Percentiles rank a stretch among this genome's conserved stretches.
Conservation (phyloP, 2,888 invertebrate genomes). For the Agapostemon virescens region DNA sequence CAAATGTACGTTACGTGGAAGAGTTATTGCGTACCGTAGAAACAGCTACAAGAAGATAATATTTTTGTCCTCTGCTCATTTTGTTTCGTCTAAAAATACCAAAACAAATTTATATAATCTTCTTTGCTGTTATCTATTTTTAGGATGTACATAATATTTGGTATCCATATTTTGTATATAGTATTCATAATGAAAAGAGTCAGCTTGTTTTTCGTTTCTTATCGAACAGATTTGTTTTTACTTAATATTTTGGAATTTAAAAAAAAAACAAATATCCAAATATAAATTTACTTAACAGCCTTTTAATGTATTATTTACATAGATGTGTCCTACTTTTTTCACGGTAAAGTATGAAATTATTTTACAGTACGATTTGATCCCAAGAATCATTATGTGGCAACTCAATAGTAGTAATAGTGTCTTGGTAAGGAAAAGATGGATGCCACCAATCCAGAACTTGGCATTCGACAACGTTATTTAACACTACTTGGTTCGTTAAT, state of each 20-base stretch:
- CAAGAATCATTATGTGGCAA: conserved; percentile 71
- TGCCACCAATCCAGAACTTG: conserved; percentile 87
- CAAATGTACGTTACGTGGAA: conserved; percentile 83
- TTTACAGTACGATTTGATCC: conserved; percentile 59
- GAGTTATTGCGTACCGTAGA: conserved; percentile 85
- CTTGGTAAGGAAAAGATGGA: conserved; percentile 82
- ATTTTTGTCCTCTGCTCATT: background rate
- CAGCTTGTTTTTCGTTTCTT: background rate
- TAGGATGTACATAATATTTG: conserved; percentile 21
- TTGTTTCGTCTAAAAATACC: background rate
- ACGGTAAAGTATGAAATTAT: conserved; percentile 39
- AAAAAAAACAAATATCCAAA: background rate
- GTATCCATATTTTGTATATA: conserved; percentile 29
- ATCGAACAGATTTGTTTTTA: background rate
- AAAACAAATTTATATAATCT: background rate
- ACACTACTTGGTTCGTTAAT: conserved; percentile 77
- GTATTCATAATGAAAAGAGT: conserved; percentile 6
- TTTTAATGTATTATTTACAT: conserved; percentile 49
- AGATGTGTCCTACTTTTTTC: conserved; percentile 26
- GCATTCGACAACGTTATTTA: conserved; percentile 82
- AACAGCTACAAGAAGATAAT: conserved; percentile 82
- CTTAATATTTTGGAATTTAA: background rate
- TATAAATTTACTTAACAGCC: conserved; percentile 22
- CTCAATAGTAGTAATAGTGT: conserved; percentile 69
- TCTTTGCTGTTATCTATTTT: background rate